Percentiles rank a stretch among this genome's conserved stretches.
Evolutionary conservation across 2,113 vertebrate genomes (phyloP).

Genomic region (Coreoperca whiteheadi): DNA sequence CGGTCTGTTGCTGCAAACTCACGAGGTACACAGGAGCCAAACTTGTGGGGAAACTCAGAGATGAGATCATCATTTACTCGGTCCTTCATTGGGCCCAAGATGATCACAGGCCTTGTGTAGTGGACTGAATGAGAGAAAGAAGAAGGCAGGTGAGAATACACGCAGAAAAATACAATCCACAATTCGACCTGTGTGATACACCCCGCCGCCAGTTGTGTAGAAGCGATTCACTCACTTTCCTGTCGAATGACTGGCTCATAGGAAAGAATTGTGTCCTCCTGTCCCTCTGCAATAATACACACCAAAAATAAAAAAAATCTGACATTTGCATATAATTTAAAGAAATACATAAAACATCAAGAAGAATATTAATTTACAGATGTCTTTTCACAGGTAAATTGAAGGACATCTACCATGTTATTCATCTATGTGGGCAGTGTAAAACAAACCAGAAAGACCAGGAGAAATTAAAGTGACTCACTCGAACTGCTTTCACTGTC

Average conservation of each 20-base stretch:
- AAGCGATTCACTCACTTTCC: conserved; percentile 91
- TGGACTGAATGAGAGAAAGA: conserved; percentile 86
- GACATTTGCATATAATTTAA: neutral
- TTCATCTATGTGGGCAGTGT: conserved; percentile 51
- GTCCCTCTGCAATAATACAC: conserved; percentile 89
- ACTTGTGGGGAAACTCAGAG: conserved; percentile 98
- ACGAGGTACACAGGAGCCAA: conserved; percentile 99
- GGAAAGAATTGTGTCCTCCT: conserved; percentile 97
- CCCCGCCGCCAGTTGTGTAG: too few species aligned
- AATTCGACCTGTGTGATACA: neutral
- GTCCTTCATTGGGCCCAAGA: conserved; percentile 98
- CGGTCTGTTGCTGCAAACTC: conserved; percentile 75
- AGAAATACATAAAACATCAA: neutral
- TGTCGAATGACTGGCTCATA: conserved; percentile 98
- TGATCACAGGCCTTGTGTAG: conserved; percentile 97
- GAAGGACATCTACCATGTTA: conserved; percentile 23
- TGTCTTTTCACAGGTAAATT: conserved; percentile 40
- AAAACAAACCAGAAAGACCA: conserved; percentile 36
- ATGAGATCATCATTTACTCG: conserved; percentile 98
- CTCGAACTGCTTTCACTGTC: conserved; percentile 99
- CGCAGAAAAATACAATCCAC: neutral
- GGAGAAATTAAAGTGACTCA: conserved; percentile 85
- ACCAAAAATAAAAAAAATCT: conserved; percentile 18
- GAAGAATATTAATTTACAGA: conserved; percentile 21
- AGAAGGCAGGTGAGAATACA: neutral